A percentile compares a stretch with the other conserved stretches of the same genome.
These are phyloP conservation scores for Cygnus olor DNA, from an alignment of 2,797 vertebrate genomes.

Conservation along the genomic window DNA sequence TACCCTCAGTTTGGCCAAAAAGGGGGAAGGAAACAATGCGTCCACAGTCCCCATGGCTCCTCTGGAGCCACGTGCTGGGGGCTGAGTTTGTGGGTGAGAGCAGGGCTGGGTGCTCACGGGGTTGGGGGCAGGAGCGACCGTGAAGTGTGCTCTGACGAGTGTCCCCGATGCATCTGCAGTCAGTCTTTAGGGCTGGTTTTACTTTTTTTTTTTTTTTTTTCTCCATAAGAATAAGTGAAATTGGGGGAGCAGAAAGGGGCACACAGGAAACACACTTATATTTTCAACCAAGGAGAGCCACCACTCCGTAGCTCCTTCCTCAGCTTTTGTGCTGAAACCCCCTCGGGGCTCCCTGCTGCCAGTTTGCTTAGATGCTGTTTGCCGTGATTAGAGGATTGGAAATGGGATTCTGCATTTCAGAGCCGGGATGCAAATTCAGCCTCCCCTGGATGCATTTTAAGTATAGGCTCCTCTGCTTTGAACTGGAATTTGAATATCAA, in stretches of 20 bases:
- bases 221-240: not conserved
- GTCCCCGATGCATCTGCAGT: not conserved
- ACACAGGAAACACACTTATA: no score
- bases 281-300: no score
- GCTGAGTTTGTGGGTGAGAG: not conserved
- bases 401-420: constrained; percentile 21
- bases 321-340: not conserved
- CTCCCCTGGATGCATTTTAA: not conserved
- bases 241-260: no score
- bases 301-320: not conserved
- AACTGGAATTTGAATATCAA: constrained; percentile 35
- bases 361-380: not conserved
- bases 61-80: fast-evolving
- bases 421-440: not conserved
- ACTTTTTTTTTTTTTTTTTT: not conserved
- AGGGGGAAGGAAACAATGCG: not conserved
- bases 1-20: not conserved
- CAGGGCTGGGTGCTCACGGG: fast-evolving
- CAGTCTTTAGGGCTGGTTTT: not conserved
- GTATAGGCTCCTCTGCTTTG: not conserved
- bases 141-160: not conserved
- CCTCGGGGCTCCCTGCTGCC: not conserved
- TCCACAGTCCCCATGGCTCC: not conserved
- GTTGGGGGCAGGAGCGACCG: fast-evolving
- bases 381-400: not conserved